phyloP scores from a whole-genome alignment of 2,113 vertebrate genomes.

The Phyllostomus hastatus region DNA sequence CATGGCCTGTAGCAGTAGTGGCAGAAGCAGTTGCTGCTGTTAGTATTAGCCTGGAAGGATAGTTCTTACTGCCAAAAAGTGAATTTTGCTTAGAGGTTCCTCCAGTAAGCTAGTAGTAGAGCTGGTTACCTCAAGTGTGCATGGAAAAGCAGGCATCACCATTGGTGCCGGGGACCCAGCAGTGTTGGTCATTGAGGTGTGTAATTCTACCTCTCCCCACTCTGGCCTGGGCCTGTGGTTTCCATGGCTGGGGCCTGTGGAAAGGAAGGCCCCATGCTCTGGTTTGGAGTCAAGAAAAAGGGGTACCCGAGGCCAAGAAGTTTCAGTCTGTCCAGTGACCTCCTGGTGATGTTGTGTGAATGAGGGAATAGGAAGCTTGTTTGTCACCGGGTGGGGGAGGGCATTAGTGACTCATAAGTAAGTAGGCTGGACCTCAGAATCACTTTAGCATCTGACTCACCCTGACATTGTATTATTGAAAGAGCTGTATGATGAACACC shows the following conservation, averaged over 20 bases:
- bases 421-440: not conserved
- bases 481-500: not conserved
- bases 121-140: not conserved
- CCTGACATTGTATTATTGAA: not conserved
- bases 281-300: not conserved
- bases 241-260: not conserved
- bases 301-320: not conserved
- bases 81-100: not conserved
- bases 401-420: not conserved
- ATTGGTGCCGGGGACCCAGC: not conserved
- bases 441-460: not conserved
- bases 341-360: not conserved
- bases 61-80: not conserved
- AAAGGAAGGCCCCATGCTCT: not conserved
- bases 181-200: not conserved
- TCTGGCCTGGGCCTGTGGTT: not conserved
- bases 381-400: not conserved
- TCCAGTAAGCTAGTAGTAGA: not conserved
- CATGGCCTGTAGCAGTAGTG: not conserved
- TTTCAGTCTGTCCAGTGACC: not conserved
- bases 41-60: not conserved
- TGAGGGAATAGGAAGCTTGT: not conserved
- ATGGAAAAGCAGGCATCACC: not conserved
- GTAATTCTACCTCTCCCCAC: not conserved
- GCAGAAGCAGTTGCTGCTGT: not conserved